Base-by-base conservation (phyloP, 2,797 vertebrate genomes). In the Diplodus sargus region DNA sequence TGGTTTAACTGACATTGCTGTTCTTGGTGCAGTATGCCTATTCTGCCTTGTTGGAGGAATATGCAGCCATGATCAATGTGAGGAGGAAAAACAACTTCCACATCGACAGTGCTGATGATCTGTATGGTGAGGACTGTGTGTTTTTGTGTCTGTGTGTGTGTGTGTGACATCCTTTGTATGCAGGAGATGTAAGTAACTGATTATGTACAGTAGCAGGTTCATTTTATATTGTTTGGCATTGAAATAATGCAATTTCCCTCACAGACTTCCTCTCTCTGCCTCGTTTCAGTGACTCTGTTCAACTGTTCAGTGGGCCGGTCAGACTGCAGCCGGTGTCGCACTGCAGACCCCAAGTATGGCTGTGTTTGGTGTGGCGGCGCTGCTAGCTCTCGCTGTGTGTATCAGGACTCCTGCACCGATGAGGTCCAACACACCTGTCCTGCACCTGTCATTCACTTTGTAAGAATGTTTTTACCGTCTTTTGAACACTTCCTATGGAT, bases 241-340 rank as follows among this genome's bases (percentile, higher is more conserved):
- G 45, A 54, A 18, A 1, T 67, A 9, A 71, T 47, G 3, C 51
- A 0, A 10, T 23, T 30, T 54, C 1, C 30, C 20, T 69, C 30
- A 45, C 54, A 45, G 48, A 39, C 48, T 47, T 42, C 5, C 17
- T n/a, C 10, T 57, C 60, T 56, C 17, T 63, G 9, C 30, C 16
- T 62, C 10, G 16, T 62, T 64, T 62, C 93, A 99, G 98, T 99
- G 88, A 96, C 95, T 10, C 91, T 99, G 59, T 99, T 98, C 85
- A 97, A 99, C 86, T 99, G 98, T 79, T 98, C 97, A 0, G 97
- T 99, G 95, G 97, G 97, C n/a, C 96, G 96, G 0, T 94, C 93
- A 0, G 98, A 99, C 91, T 99, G 98, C 84, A 99, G 98, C 92
- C 97, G 95, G 45, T 99, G 98, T 91, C 97, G 97, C 30, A 98